Conservation (phyloP, 2,797 vertebrate genomes). For the Myotis myotis region DNA sequence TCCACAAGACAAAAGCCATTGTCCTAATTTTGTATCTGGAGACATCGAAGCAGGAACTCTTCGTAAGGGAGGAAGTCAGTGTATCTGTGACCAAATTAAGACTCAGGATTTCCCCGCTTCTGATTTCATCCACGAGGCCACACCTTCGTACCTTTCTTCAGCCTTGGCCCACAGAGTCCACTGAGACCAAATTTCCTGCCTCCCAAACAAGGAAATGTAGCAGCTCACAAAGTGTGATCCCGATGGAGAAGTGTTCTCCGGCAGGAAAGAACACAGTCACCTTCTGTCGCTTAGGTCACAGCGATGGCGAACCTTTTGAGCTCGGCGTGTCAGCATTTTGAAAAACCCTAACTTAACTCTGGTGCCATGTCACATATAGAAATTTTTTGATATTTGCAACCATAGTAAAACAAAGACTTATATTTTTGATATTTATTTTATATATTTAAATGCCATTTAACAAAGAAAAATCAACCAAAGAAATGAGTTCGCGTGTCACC, state of each 20-base stretch:
- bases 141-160: slow-evolving; percentile 46
- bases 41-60: not conserved
- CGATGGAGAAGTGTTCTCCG: slow-evolving; percentile 14
- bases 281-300: not conserved
- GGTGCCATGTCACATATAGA: too few species aligned
- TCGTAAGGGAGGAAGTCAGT: not conserved
- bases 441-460: too few species aligned
- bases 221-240: slow-evolving; percentile 17
- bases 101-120: slow-evolving; percentile 61
- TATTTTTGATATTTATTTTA: too few species aligned
- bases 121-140: slow-evolving; percentile 43
- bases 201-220: slow-evolving; percentile 58
- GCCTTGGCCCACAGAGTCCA: slow-evolving; percentile 23
- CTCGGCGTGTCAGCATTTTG: too few species aligned
- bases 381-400: too few species aligned
- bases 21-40: not conserved
- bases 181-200: slow-evolving; percentile 56
- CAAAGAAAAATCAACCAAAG: too few species aligned
- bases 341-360: too few species aligned
- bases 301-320: too few species aligned
- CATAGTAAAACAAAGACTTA: too few species aligned
- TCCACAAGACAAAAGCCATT: not conserved
- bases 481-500: too few species aligned
- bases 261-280: not conserved
- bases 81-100: slow-evolving; percentile 46